Base-by-base conservation (phyloP, 2,888 invertebrate species). In the Cordilura impudica region DNA sequence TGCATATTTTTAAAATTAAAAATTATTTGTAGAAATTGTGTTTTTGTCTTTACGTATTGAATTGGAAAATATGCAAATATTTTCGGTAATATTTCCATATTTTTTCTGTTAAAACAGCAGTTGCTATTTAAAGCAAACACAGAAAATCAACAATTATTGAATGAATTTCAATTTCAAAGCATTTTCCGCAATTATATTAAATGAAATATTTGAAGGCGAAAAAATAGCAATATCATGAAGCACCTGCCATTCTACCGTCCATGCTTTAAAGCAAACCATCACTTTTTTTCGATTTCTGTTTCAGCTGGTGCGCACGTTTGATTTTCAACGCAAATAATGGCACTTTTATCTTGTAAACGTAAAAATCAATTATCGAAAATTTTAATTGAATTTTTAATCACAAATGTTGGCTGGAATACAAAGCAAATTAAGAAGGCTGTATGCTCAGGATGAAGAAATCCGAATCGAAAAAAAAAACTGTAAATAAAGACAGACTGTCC, bases 41-140 rank as follows among this genome's bases (percentile, higher is more conserved):
- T 65, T 39, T 35, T 65, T 75, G n/a, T 67, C 66, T 71, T 51
- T 67, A 54, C 63, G n/a, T 66, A 71, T 31, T 79, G 71, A 79
- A 67, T 79, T 79, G 71, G 75, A 75, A 79, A 79, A 75, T 71
- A 79, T 79, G 71, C 71, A 56, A 79, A 79, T 79, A 63, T 47
- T 63, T 14, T 61, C 47, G 67, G 18, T 29, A 39, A 47, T 21
- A 61, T 69, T 23, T 54, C 23, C 5, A n/a, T 23, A 4, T 54
- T 54, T 54, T 16, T 31, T 16, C 4, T 29, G 29, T 54, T 31
- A 61, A 43, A 53, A 43, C 51, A 53, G 58, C 54, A 69, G 54
- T 21, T 56, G 61, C 26, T 26, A 49, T n/a, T 69, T 63, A 21
- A 12, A 19, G 16, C 7, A 45, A 26, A 18, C 12, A 43, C 18